Conservation (phyloP, 2,113 vertebrate genomes). For the Xenotilapia longispinis region DNA sequence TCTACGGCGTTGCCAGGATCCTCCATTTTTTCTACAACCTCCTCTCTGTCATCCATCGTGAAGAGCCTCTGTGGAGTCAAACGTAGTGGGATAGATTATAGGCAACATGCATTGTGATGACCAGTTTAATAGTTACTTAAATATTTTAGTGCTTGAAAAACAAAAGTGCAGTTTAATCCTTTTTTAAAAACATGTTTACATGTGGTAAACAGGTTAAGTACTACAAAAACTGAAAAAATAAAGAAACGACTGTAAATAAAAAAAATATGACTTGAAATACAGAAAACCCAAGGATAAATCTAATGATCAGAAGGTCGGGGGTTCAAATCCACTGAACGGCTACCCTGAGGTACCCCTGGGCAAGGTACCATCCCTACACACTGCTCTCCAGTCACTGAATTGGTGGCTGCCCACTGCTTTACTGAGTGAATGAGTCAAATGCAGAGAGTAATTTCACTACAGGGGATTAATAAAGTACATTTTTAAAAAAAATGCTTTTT, state of each 20-base stretch:
- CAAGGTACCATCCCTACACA: not conserved
- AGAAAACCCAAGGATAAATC: not conserved
- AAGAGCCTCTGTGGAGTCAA: constrained; percentile 68
- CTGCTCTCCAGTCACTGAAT: not conserved
- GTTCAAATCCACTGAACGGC: not conserved
- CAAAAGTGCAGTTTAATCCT: not conserved
- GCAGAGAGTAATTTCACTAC: not conserved
- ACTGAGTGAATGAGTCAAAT: not conserved
- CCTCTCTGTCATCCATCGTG: constrained; percentile 73
- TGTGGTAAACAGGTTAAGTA: not conserved
- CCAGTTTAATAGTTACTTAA: not conserved
- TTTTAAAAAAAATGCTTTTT: not conserved
- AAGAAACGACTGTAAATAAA: not conserved
- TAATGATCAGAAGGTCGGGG: not conserved
- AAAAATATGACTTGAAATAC: not conserved
- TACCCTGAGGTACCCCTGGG: not conserved
- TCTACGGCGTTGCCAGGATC: constrained; percentile 65
- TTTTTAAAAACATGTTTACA: not conserved
- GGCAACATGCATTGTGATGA: not conserved
- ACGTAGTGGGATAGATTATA: not conserved
- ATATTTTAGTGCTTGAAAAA: not conserved
- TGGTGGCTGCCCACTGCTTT: not conserved
- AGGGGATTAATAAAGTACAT: not conserved
- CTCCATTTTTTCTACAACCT: constrained; percentile 54
- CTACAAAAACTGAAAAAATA: not conserved